These are phyloP conservation scores for Axinella damicornis DNA, from an alignment of 37 sponge, comb jelly and placozoan species.

Conservation along the genomic window DNA sequence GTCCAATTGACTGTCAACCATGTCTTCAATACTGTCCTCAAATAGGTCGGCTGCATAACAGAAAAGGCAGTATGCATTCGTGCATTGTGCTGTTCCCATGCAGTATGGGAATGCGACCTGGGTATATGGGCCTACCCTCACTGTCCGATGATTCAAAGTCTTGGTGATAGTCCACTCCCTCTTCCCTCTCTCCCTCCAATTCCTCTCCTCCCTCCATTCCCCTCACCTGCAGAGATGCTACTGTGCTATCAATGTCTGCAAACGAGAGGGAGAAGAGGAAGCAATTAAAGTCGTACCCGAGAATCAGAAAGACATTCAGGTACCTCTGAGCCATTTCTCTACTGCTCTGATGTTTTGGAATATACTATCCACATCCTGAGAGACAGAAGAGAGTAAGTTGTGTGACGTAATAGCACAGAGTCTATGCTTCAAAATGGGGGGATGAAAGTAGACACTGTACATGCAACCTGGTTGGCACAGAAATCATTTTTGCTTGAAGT, in stretches of 20 bases:
- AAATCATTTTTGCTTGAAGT: too few species aligned
- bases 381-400: too few species aligned
- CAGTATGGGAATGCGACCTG: neutral
- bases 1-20: neutral
- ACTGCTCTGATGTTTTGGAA: slow-evolving; percentile 32
- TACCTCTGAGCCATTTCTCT: slow-evolving; percentile 60
- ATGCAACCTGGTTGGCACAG: too few species aligned
- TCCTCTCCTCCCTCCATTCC: slow-evolving; percentile 10
- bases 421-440: too few species aligned
- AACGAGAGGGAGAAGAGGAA: neutral
- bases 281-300: neutral
- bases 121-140: neutral
- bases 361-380: slow-evolving; percentile 44
- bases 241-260: neutral
- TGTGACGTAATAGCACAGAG: too few species aligned
- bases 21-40: neutral
- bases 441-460: too few species aligned
- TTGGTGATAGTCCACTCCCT: neutral
- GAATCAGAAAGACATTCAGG: neutral
- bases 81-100: neutral
- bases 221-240: neutral
- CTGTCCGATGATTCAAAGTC: slow-evolving; percentile 1
- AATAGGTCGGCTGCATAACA: too few species aligned
- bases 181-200: neutral
- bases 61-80: too few species aligned